phyloP scores from a whole-genome alignment of 2,888 invertebrate genomes.

The Muscina levida region DNA sequence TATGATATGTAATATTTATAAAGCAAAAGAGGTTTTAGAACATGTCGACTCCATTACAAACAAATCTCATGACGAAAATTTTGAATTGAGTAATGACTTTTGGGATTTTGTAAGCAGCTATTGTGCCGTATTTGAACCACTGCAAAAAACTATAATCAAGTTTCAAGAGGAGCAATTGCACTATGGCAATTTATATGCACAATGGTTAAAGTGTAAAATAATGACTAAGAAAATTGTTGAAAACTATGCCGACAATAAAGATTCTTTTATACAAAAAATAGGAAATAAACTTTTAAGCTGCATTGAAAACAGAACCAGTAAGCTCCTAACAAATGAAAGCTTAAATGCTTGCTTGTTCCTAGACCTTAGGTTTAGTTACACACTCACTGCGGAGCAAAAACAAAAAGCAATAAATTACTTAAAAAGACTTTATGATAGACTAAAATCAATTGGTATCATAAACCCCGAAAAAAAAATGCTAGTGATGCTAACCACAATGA shows the following conservation, averaged over 20 bases:
- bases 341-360: constrained; percentile 2
- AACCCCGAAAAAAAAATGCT: not conserved
- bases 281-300: not conserved
- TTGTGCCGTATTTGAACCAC: not conserved
- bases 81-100: not conserved
- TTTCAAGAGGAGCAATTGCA: constrained; percentile 32
- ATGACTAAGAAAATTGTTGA: not conserved
- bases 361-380: not conserved
- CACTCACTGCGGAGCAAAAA: constrained; percentile 4
- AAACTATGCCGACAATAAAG: not conserved
- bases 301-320: constrained; percentile 11
- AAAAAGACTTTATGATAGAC: not conserved
- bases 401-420: constrained; percentile 21
- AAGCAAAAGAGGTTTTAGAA: not conserved
- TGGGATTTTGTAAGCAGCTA: constrained; percentile 3
- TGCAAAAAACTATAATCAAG: constrained; percentile 1
- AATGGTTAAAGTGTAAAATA: constrained; percentile 37
- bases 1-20: not conserved
- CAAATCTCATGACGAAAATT: constrained; percentile 4
- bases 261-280: not conserved
- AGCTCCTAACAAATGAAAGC: not conserved
- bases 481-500: not conserved
- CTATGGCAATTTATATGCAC: constrained; percentile 30
- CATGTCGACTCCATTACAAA: not conserved
- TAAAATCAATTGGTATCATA: not conserved